Base-by-base conservation (phyloP, 2,113 vertebrate species). In the Eublepharis macularius region DNA sequence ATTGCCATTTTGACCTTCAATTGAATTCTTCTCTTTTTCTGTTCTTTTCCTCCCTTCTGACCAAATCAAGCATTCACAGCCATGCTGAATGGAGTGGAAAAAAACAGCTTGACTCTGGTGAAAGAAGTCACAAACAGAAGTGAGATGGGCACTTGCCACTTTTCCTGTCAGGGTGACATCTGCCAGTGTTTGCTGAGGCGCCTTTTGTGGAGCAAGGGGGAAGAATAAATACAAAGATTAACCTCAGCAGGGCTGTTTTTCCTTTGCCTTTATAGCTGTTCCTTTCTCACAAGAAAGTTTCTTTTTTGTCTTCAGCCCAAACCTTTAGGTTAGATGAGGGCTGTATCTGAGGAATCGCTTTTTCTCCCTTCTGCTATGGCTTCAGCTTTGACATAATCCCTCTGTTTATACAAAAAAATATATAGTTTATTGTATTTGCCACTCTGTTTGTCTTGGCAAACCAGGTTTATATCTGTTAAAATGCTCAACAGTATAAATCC, bases 1-100 rank as follows among this genome's bases (percentile, higher is more conserved):
- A 92, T 94, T 92, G 89, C 92, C 86, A 75, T 93, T 89, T 82
- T 95, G 94, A 96, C 95, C 95, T 95, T 95, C 90, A 92, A 87
- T 93, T 95, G 92, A 94, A 94, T 96, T 94, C 88, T 34, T 36
- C 49, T 24, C 8, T 65, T 39, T 65, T 39, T 32, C 57, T 57
- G 43, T 72, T 57, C 34, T 6, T 45, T 91, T 93, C 95, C 90
- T 87, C 83, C 90, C 89, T 94, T 89, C 86, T 82, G 87, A 92
- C 92, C 84, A 96, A 96, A 90, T 84, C 88, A 92, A 84, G 93
- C 87, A 91, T 91, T 94, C 93, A 92, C 83, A 92, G 93, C 83
- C 90, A 94, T 2, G 32, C 79, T 91, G 92, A 93, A 91, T 45
- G 26, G 85, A 88, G 70, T 87, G 87, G 84, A 63, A 78, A 90